Evolutionary conservation across 2,113 vertebrate genomes (phyloP).

Genomic region (Ammodytes dubius): DNA sequence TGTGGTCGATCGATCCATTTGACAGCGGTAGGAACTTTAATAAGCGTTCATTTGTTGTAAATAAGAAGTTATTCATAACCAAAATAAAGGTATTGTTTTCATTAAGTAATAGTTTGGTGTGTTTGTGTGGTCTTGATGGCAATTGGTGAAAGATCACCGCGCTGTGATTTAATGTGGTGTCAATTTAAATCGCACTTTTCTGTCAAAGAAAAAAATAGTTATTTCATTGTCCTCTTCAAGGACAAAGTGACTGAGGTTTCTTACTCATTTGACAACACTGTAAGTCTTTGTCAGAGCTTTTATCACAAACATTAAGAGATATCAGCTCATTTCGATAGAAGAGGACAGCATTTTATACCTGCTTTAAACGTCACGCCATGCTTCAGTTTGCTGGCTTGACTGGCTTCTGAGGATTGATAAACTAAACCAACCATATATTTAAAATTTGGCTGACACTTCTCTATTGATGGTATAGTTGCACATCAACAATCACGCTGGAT

Average conservation of each 20-base stretch:
- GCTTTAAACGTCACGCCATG: slow-evolving; percentile 4
- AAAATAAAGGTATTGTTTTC: slow-evolving; percentile 76
- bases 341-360: background rate
- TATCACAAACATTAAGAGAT: slow-evolving; percentile 1
- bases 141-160: background rate
- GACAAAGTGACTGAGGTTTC: background rate
- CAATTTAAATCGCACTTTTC: slow-evolving; percentile 9
- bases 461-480: no score
- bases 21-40: slow-evolving; percentile 46
- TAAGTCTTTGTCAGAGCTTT: slow-evolving; percentile 23
- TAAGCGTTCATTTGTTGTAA: slow-evolving; percentile 57
- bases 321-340: background rate
- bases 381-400: background rate
- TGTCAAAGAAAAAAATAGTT: slow-evolving; percentile 1
- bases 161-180: background rate
- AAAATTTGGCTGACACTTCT: no score
- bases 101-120: slow-evolving; percentile 33
- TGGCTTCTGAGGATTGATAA: background rate
- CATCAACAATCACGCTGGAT: no score
- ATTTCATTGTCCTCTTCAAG: slow-evolving; percentile 18
- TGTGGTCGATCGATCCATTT: slow-evolving; percentile 41
- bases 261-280: background rate
- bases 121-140: slow-evolving; percentile 8
- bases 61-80: slow-evolving; percentile 57
- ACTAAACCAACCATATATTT: no score